A percentile compares a stretch with the other conserved stretches of the same genome.
Evolutionary conservation across 2,888 invertebrate species (phyloP).

Genomic region (Synergus gifuensis): DNA sequence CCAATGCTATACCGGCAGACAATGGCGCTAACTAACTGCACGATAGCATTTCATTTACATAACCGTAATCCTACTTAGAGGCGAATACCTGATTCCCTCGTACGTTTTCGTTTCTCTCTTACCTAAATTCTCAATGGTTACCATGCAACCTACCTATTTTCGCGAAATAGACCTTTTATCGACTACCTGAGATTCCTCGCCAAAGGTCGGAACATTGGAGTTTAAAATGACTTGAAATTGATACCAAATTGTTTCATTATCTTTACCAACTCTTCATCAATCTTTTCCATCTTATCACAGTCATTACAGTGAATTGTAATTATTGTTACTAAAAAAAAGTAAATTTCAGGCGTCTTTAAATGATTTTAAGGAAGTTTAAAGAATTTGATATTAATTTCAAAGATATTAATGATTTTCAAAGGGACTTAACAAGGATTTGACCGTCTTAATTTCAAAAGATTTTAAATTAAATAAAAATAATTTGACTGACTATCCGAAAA

Average conservation of each 20-base stretch:
- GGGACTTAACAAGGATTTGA: no score
- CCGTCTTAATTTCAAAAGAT: no score
- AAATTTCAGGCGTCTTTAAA: no score
- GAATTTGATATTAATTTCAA: no score
- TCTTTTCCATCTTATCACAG: background rate
- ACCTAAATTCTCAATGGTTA: slow-evolving; percentile 36
- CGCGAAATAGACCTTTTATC: slow-evolving; percentile 37
- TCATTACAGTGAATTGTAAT: no score
- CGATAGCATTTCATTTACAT: slow-evolving; percentile 73
- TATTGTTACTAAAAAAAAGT: no score
- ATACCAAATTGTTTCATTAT: slow-evolving; percentile 37
- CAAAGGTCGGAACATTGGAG: slow-evolving; percentile 41
- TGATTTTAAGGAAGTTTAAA: no score
- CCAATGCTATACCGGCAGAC: slow-evolving; percentile 34
- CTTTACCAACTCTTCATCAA: slow-evolving; percentile 1
- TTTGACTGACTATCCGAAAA: no score
- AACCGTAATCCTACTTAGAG: slow-evolving; percentile 72
- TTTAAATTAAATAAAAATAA: no score
- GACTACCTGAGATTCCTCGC: slow-evolving; percentile 29
- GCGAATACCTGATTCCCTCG: slow-evolving; percentile 63
- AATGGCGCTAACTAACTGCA: slow-evolving; percentile 57
- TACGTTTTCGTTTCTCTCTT: slow-evolving; percentile 57
- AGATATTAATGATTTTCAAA: no score
- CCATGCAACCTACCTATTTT: slow-evolving; percentile 33
- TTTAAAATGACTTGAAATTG: slow-evolving; percentile 31